Conservation (phyloP, 1,140 invertebrate genomes). For the Drosophila orosa region DNA sequence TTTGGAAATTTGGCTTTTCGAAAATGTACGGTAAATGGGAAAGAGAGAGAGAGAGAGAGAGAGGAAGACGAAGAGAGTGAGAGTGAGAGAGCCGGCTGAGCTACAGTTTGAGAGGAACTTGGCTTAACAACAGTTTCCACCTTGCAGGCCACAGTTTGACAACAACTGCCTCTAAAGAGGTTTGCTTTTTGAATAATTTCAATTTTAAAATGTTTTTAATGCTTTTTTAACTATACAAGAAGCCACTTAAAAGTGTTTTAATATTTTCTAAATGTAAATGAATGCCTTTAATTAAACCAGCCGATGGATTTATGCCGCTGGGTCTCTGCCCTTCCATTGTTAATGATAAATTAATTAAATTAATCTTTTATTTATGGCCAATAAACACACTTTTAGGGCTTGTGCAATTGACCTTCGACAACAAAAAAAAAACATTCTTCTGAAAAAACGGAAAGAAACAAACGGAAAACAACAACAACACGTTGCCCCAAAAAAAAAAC, state of each 20-base stretch:
- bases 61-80: no score
- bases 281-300: background rate
- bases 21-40: slow-evolving; percentile 34
- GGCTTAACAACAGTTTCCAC: background rate
- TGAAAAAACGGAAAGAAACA: slow-evolving; percentile 39
- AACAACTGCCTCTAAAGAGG: background rate
- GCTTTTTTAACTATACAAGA: background rate
- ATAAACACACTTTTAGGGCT: slow-evolving; percentile 24
- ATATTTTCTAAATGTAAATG: background rate
- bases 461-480: slow-evolving; percentile 40
- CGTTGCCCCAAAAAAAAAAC: slow-evolving; percentile 39
- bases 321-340: background rate
- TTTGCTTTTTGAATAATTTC: background rate
- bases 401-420: slow-evolving; percentile 53
- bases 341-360: slow-evolving; percentile 40
- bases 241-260: background rate
- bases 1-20: slow-evolving; percentile 45
- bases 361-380: slow-evolving; percentile 35
- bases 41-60: background rate
- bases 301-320: slow-evolving; percentile 10
- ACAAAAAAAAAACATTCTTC: slow-evolving; percentile 40
- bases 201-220: background rate
- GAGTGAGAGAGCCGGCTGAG: background rate
- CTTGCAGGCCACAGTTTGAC: slow-evolving; percentile 22
- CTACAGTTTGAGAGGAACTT: slow-evolving; percentile 11